These are phyloP conservation scores for Aphidoletes aphidimyza DNA, from an alignment of 2,888 invertebrate species.

Conservation along the genomic window DNA sequence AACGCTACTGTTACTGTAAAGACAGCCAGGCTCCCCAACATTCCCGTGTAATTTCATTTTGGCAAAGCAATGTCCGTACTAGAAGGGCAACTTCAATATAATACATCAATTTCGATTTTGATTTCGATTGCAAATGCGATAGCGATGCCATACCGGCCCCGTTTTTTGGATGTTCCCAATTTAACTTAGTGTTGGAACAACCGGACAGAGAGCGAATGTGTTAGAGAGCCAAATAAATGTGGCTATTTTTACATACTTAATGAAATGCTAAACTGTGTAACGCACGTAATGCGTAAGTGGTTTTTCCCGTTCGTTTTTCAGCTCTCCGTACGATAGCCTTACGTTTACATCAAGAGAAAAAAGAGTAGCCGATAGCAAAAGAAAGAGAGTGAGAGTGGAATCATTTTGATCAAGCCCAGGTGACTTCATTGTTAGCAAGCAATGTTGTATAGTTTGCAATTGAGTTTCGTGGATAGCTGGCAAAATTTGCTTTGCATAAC, in stretches of 20 bases:
- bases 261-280: background rate
- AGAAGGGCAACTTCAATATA: background rate
- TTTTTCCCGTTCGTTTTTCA: background rate
- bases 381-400: background rate
- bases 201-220: background rate
- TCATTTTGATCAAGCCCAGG: background rate
- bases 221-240: background rate
- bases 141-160: background rate
- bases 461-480: background rate
- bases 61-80: background rate
- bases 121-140: background rate
- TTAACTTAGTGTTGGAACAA: background rate
- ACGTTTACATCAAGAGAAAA: background rate
- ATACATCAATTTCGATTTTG: slow-evolving; percentile 36
- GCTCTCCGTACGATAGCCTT: too few relatives aligned
- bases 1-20: background rate
- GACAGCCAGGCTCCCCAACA: background rate
- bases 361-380: background rate
- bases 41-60: background rate
- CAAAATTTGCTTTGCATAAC: background rate
- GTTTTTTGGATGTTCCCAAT: background rate
- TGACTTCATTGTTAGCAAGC: too few relatives aligned
- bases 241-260: slow-evolving; percentile 1
- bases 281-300: background rate
- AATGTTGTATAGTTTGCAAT: background rate